phyloP scores from a whole-genome alignment of 2,797 vertebrate species.

The Acanthurus tractus region DNA sequence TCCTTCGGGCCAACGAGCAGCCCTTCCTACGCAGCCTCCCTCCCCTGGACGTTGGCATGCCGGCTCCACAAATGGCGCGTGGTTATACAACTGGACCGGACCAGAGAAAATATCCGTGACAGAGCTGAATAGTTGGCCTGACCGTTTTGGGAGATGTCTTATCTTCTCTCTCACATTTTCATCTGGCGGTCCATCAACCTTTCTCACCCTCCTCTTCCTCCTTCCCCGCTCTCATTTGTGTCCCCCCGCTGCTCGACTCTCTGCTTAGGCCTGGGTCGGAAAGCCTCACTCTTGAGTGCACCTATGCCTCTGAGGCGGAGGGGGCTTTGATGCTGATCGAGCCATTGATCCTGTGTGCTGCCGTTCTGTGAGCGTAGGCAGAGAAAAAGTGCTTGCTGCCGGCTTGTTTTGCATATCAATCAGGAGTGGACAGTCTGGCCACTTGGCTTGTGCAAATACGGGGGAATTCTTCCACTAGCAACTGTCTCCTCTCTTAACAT shows the following conservation, averaged over 20 bases:
- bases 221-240: conserved; percentile 11
- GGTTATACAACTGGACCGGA: background rate
- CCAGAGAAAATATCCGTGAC: background rate
- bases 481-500: conserved; percentile 21
- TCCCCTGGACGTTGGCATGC: conserved; percentile 84
- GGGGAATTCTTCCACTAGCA: conserved; percentile 43
- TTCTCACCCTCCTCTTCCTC: background rate
- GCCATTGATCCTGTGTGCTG: conserved; percentile 63
- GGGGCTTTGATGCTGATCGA: conserved; percentile 58
- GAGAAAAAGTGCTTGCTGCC: conserved; percentile 71
- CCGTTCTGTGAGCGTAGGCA: conserved; percentile 67
- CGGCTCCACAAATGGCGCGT: background rate
- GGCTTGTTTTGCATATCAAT: conserved; percentile 76
- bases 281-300: conserved; percentile 37
- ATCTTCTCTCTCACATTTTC: conserved; percentile 3
- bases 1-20: conserved; percentile 84
- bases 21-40: conserved; percentile 84
- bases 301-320: conserved; percentile 35
- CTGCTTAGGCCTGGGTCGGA: conserved; percentile 42
- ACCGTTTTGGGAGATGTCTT: background rate
- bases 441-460: conserved; percentile 48
- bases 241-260: background rate
- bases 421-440: conserved; percentile 51
- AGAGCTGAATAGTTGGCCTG: background rate
- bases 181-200: conserved; percentile 9